Evolutionary conservation across 2,797 vertebrate species (phyloP).

Genomic region (Anniella stebbinsi): DNA sequence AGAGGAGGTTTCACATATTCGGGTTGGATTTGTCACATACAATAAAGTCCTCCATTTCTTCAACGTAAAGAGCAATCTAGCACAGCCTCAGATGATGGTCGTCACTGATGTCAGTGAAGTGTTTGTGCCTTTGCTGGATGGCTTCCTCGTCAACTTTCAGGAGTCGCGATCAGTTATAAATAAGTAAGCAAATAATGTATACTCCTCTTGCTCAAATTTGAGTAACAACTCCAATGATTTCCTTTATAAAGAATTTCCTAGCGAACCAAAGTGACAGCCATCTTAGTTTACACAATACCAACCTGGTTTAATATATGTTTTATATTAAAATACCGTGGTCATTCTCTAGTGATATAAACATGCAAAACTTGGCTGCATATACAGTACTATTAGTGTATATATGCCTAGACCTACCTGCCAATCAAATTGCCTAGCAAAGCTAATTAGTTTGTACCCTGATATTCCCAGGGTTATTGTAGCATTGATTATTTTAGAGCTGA

Average conservation of each 20-base stretch:
- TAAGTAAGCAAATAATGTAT: constrained; percentile 82
- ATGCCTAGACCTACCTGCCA: neutral
- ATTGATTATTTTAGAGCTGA: neutral
- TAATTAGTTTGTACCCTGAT: neutral
- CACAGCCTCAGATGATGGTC: constrained; percentile 99
- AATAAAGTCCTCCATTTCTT: constrained; percentile 98
- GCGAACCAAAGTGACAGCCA: neutral
- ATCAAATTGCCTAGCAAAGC: neutral
- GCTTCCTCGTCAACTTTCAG: constrained; percentile 94
- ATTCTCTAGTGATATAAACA: neutral
- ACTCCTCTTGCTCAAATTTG: neutral
- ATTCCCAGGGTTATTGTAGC: neutral
- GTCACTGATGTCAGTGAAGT: constrained; percentile 94
- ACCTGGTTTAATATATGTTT: neutral
- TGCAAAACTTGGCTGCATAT: neutral
- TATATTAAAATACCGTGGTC: neutral
- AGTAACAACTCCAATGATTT: neutral
- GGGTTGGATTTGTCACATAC: constrained; percentile 96
- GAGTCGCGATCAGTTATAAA: constrained; percentile 90
- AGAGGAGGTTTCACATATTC: constrained; percentile 84
- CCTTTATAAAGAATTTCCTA: neutral
- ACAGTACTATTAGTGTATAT: accelerated
- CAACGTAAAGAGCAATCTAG: constrained; percentile 95
- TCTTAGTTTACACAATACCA: neutral
- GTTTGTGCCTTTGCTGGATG: constrained; percentile 95